Evolutionary conservation across 2,888 invertebrate genomes (phyloP).

Genomic region (Patella caerulea): DNA sequence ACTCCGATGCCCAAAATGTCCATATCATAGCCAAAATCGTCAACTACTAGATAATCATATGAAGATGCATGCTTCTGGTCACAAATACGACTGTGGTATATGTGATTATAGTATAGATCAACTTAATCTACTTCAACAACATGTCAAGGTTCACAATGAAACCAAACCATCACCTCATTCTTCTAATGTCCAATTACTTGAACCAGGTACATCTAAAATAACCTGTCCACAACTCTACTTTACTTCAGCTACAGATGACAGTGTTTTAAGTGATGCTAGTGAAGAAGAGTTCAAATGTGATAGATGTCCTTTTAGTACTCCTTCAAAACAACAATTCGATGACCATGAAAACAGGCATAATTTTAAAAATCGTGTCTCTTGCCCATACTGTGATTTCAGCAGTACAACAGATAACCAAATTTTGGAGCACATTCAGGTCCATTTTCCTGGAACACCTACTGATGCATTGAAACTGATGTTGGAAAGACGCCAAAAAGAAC

Average conservation of each 20-base stretch:
- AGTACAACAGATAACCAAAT: conserved; percentile 47
- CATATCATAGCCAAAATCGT: conserved; percentile 49
- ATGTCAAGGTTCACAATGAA: conserved; percentile 45
- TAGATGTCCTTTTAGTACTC: conserved; percentile 60
- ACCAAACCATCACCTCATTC: conserved; percentile 35
- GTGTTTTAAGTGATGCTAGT: conserved; percentile 14
- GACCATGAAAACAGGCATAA: conserved; percentile 55
- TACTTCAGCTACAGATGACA: conserved; percentile 27
- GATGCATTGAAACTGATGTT: conserved; percentile 40
- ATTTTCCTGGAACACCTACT: conserved; percentile 55
- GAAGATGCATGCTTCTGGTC: conserved; percentile 53
- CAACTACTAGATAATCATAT: conserved; percentile 53
- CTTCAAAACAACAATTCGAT: conserved; percentile 48
- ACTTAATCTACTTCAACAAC: conserved; percentile 47
- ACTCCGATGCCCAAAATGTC: conserved; percentile 53
- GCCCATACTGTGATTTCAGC: conserved; percentile 63
- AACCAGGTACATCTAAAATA: conserved; percentile 38
- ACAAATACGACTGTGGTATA: conserved; percentile 52
- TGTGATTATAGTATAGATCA: conserved; percentile 57
- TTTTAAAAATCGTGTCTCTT: conserved; percentile 42
- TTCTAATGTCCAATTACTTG: conserved; percentile 34
- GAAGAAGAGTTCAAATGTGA: conserved; percentile 55
- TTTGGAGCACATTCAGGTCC: conserved; percentile 53
- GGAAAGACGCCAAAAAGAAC: conserved; percentile 18
- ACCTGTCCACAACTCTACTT: conserved; percentile 47